Evolutionary conservation across 2,797 vertebrate genomes (phyloP).

Genomic region (Acrossocheilus fasciatus): DNA sequence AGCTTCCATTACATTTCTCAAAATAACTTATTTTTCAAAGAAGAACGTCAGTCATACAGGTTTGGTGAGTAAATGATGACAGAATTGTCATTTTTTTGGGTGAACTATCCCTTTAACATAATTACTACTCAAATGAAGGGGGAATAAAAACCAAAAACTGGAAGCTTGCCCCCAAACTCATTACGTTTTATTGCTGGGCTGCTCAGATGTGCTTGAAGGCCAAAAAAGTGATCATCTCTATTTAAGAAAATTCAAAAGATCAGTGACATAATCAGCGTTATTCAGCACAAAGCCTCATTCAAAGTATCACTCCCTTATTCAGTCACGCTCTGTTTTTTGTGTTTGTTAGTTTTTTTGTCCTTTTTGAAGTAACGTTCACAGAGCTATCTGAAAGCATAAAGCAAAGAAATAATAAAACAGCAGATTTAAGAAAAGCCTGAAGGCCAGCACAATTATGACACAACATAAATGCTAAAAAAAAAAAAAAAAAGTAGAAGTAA

Average conservation of each 20-base stretch:
- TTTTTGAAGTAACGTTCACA: background rate
- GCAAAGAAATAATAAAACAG: conserved; percentile 21
- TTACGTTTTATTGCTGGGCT: conserved; percentile 45
- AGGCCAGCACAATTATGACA: conserved; percentile 37
- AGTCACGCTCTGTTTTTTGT: background rate
- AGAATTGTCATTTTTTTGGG: background rate
- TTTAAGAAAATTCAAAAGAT: conserved; percentile 22
- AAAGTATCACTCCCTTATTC: background rate
- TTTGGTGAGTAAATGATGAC: background rate
- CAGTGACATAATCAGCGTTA: conserved; percentile 4
- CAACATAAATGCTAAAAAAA: conserved; percentile 21
- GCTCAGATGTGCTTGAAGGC: conserved; percentile 32
- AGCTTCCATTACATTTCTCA: background rate
- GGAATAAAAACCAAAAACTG: background rate
- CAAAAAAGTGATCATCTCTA: conserved; percentile 7
- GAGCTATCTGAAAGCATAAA: background rate
- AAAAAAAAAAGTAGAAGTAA: background rate
- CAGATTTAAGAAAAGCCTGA: conserved; percentile 17
- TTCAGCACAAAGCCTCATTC: conserved; percentile 10
- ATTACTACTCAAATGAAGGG: background rate
- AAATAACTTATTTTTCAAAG: background rate
- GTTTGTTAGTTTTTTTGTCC: background rate
- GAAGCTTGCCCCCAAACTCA: background rate
- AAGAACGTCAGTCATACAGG: background rate
- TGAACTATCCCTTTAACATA: background rate